Evolutionary conservation across 1,140 invertebrate species (phyloP).

Genomic region (Delia radicum): DNA sequence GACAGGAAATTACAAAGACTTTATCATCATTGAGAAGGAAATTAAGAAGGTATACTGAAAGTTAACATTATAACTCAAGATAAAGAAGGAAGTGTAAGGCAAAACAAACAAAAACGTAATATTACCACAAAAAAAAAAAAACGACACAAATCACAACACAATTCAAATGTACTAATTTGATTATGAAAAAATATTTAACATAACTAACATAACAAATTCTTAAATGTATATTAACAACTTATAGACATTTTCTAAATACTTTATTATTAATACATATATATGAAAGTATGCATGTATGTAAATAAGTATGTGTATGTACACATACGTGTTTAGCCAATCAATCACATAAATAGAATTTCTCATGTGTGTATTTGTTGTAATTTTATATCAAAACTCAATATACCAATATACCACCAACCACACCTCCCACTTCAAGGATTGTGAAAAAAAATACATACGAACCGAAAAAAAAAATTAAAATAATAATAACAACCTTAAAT

Average conservation of each 20-base stretch:
- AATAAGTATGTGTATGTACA: too few relatives aligned
- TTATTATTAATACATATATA: background rate
- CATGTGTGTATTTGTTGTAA: background rate
- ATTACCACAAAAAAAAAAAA: too few relatives aligned
- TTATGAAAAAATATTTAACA: too few relatives aligned
- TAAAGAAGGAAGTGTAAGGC: background rate
- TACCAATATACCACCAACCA: slow-evolving; percentile 17
- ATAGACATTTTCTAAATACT: too few relatives aligned
- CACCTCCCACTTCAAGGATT: slow-evolving; percentile 4
- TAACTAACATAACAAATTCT: too few relatives aligned
- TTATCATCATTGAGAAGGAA: slow-evolving; percentile 17
- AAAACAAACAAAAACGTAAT: too few relatives aligned
- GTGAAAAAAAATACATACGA: background rate
- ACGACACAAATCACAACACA: too few relatives aligned
- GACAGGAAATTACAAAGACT: slow-evolving; percentile 14
- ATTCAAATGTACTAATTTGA: too few relatives aligned
- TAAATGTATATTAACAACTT: too few relatives aligned
- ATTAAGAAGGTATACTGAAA: background rate
- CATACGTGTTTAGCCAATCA: background rate
- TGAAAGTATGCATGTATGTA: background rate
- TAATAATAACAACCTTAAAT: background rate
- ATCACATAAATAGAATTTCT: background rate
- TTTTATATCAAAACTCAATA: slow-evolving; percentile 17
- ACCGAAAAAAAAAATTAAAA: background rate
- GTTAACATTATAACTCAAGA: background rate